phyloP scores from a whole-genome alignment of 1,140 invertebrate species.

The Agraylea sexmaculata region DNA sequence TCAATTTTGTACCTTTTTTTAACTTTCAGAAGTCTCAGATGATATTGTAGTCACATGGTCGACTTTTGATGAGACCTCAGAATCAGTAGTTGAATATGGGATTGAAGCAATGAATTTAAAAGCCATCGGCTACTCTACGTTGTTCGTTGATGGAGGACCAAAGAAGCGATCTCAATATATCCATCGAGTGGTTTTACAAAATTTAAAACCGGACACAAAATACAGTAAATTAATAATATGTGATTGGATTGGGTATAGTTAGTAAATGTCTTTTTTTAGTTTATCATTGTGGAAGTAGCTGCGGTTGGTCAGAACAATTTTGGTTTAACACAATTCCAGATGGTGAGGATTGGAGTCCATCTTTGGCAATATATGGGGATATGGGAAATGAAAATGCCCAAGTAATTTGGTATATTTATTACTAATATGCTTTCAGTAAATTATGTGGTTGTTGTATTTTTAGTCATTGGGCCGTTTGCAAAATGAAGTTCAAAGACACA shows the following conservation, averaged over 20 bases:
- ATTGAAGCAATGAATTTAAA: constrained; percentile 40
- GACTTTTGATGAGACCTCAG: constrained; percentile 57
- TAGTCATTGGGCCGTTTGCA: constrained; percentile 66
- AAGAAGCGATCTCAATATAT: constrained; percentile 63
- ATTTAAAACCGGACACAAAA: constrained; percentile 44
- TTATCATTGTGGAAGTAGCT: constrained; percentile 67
- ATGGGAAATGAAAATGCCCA: constrained; percentile 80
- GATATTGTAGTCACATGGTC: constrained; percentile 85
- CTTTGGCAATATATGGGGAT: constrained; percentile 78
- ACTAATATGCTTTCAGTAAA: too few relatives aligned
- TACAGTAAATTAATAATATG: constrained; percentile 58
- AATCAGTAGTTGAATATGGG: constrained; percentile 69
- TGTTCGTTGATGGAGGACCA: constrained; percentile 72
- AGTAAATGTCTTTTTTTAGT: too few relatives aligned
- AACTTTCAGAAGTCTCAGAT: constrained; percentile 44
- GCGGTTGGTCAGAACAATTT: constrained; percentile 69
- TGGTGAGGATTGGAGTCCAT: constrained; percentile 59
- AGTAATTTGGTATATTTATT: too few relatives aligned
- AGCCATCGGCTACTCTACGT: constrained; percentile 45
- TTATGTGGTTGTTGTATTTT: too few relatives aligned
- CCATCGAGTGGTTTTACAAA: constrained; percentile 51
- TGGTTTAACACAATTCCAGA: constrained; percentile 54
- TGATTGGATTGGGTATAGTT: too few relatives aligned
- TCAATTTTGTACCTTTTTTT: too few relatives aligned
- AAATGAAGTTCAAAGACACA: constrained; percentile 60